Percentiles rank a stretch among this genome's conserved stretches.
phyloP scores from a whole-genome alignment of 1,140 invertebrate genomes.

The Halyomorpha halys region DNA sequence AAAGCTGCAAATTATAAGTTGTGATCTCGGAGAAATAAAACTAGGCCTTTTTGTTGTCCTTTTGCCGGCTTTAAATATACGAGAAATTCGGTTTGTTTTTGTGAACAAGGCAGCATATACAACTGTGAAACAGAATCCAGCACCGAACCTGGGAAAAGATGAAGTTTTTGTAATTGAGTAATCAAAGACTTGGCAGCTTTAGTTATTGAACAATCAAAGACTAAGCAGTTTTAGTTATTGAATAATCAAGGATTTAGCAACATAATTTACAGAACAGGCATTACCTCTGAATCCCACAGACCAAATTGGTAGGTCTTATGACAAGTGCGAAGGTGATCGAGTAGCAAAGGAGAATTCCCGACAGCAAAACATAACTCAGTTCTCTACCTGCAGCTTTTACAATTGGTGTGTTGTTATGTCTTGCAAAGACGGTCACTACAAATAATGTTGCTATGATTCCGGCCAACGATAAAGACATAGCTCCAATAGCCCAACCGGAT shows the following conservation, averaged over 20 bases:
- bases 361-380: constrained; percentile 74
- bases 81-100: constrained; percentile 82
- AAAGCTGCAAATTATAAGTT: constrained; percentile 76
- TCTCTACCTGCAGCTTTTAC: constrained; percentile 83
- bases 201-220: too few relatives aligned
- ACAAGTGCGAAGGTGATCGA: constrained; percentile 75
- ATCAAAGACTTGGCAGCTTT: constrained; percentile 30
- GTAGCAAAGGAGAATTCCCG: constrained; percentile 80
- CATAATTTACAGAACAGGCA: neutral
- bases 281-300: constrained; percentile 69
- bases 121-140: constrained; percentile 83
- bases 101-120: constrained; percentile 84
- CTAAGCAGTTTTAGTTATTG: neutral
- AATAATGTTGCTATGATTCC: constrained; percentile 65
- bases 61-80: constrained; percentile 83
- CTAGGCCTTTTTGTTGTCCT: constrained; percentile 76
- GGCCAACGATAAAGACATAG: constrained; percentile 65
- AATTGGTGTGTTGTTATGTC: constrained; percentile 73
- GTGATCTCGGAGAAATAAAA: constrained; percentile 87
- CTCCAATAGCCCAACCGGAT: constrained; percentile 79
- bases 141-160: constrained; percentile 53
- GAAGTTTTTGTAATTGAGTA: constrained; percentile 38
- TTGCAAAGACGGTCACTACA: constrained; percentile 55
- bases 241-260: neutral
- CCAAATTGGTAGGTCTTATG: constrained; percentile 59